These are phyloP conservation scores for Drosophila jambulina DNA, from an alignment of 1,140 invertebrate species.

Conservation along the genomic window DNA sequence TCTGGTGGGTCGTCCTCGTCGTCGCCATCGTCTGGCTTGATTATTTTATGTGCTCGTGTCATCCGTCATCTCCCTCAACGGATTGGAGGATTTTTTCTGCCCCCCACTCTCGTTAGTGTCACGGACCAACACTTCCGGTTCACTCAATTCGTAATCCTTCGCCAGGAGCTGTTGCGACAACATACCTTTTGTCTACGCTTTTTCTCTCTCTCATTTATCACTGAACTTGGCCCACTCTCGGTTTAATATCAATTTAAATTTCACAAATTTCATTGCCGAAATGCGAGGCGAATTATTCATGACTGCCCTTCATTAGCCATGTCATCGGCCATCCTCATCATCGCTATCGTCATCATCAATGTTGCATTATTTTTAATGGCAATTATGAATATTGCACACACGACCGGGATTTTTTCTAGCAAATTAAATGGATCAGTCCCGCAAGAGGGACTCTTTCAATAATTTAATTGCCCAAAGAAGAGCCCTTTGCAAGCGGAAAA, in stretches of 20 bases:
- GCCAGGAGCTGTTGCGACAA: conserved; percentile 3
- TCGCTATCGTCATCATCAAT: conserved; percentile 46
- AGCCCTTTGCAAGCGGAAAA: conserved; percentile 17
- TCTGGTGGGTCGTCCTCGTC: not conserved
- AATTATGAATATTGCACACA: conserved; percentile 61
- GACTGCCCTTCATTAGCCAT: conserved; percentile 48
- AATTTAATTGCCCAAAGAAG: conserved; percentile 64
- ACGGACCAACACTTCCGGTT: conserved; percentile 55
- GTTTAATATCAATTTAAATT: conserved; percentile 78
- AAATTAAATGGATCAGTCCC: conserved; percentile 51
- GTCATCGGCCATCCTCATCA: conserved; percentile 45
- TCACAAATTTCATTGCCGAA: conserved; percentile 63
- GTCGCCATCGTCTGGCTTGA: conserved; percentile 31
- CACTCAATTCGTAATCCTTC: conserved; percentile 37
- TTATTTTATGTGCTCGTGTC: conserved; percentile 58
- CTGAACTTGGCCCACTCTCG: conserved; percentile 27
- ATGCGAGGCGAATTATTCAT: conserved; percentile 50
- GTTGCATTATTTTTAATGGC: conserved; percentile 56
- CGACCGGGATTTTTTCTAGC: conserved; percentile 32
- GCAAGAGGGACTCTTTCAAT: conserved; percentile 47
- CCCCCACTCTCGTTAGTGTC: conserved; percentile 50
- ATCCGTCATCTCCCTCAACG: conserved; percentile 61
- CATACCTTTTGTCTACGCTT: conserved; percentile 27
- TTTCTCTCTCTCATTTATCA: conserved; percentile 26
- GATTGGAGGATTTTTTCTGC: conserved; percentile 2